Conservation (phyloP, 2,888 invertebrate genomes). For the Diadegma fenestrale region DNA sequence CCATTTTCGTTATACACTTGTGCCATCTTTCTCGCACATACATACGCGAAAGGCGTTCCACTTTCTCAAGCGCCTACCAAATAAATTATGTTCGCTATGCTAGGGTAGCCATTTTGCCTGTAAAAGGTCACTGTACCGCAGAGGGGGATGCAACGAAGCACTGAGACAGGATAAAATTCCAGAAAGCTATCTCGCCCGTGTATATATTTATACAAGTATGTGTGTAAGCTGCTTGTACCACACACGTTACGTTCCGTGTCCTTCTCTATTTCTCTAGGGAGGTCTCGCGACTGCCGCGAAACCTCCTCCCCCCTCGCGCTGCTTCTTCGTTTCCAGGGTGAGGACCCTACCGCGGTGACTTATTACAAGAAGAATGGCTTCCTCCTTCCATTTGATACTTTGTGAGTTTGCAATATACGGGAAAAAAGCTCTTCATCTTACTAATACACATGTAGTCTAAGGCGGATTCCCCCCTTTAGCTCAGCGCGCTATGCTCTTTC, state of each 20-base stretch:
- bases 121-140: conserved; percentile 64
- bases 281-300: conserved; percentile 41
- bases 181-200: conserved; percentile 31
- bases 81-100: conserved; percentile 62
- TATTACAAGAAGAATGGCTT: conserved; percentile 69
- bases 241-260: conserved; percentile 22
- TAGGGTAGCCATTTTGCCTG: conserved; percentile 65
- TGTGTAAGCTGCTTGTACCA: conserved; percentile 28
- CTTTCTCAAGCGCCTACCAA: conserved; percentile 48
- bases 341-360: conserved; percentile 58
- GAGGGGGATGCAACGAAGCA: conserved; percentile 37
- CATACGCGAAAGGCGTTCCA: conserved; percentile 7
- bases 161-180: conserved; percentile 61
- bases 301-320: not conserved
- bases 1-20: conserved; percentile 24
- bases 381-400: conserved; percentile 69
- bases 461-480: conserved; percentile 60
- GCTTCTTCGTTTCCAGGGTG: conserved; percentile 16
- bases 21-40: conserved; percentile 45
- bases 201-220: conserved; percentile 19
- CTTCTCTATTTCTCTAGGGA: conserved; percentile 24
- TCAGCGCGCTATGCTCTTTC: conserved; percentile 7
- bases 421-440: conserved; percentile 69
- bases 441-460: conserved; percentile 66
- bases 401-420: conserved; percentile 68